A percentile compares a stretch with the other conserved stretches of the same genome.
Evolutionary conservation across 1,140 invertebrate species (phyloP).

Genomic region (Paraescarpia echinospica): DNA sequence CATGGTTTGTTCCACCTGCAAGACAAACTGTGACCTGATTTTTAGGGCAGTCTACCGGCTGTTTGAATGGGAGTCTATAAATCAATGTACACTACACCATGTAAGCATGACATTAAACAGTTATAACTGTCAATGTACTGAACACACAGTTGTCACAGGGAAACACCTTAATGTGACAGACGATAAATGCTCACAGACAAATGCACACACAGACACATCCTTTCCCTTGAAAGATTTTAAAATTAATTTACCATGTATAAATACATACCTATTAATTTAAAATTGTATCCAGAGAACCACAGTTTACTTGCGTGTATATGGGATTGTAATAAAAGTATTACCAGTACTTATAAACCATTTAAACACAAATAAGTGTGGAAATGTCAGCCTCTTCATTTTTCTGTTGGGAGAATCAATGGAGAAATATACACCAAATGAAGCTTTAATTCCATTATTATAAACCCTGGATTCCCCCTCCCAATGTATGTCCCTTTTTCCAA

Average conservation of each 20-base stretch:
- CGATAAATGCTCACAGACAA: neutral
- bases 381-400: too few relatives aligned
- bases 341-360: too few relatives aligned
- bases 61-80: neutral
- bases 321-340: too few relatives aligned
- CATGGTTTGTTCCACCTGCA: neutral
- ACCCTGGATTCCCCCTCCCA: too few relatives aligned
- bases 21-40: neutral
- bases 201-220: too few relatives aligned
- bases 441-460: neutral
- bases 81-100: neutral
- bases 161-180: neutral
- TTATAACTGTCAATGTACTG: neutral
- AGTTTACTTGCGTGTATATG: neutral
- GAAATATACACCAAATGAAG: too few relatives aligned
- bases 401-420: too few relatives aligned
- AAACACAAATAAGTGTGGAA: too few relatives aligned
- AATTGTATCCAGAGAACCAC: neutral
- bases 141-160: neutral
- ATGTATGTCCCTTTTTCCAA: too few relatives aligned
- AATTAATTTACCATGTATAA: neutral
- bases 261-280: neutral
- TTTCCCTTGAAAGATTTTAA: too few relatives aligned
- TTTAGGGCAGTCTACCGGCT: neutral
- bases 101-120: neutral